These are phyloP conservation scores for Penelope pileata DNA, from an alignment of 2,113 vertebrate genomes.

Conservation along the genomic window DNA sequence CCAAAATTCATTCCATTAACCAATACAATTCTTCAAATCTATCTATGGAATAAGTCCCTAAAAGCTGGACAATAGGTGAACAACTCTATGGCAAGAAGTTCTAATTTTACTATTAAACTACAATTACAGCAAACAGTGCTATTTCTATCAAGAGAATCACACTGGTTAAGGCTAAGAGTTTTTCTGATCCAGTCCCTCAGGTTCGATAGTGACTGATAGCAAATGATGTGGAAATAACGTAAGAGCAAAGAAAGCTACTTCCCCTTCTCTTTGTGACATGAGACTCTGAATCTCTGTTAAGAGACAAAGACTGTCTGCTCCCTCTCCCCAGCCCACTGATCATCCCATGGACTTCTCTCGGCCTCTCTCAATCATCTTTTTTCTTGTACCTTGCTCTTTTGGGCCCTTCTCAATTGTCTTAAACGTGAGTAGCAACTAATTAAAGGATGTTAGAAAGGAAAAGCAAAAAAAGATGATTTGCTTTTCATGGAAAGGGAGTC, in stretches of 20 bases:
- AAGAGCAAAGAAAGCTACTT: neutral
- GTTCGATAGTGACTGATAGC: neutral
- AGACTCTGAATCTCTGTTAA: neutral
- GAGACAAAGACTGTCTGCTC: rapidly evolving
- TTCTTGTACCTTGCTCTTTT: neutral
- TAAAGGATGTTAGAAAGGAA: neutral
- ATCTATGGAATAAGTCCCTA: neutral
- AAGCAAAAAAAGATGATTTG: neutral
- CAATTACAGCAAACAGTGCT: neutral
- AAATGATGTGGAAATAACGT: neutral
- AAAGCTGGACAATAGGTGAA: neutral
- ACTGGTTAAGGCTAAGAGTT: neutral
- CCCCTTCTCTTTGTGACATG: neutral
- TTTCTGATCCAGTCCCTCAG: neutral
- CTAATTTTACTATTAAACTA: neutral
- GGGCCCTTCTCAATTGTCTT: neutral
- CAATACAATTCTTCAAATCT: conserved; percentile 52
- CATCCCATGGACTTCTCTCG: neutral
- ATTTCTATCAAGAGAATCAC: neutral
- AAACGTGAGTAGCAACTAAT: neutral
- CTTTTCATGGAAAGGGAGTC: neutral
- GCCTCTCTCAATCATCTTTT: neutral
- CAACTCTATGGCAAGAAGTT: neutral
- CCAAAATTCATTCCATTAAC: conserved; percentile 70
- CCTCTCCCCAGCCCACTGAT: neutral